Evolutionary conservation across 2,888 invertebrate genomes (phyloP).

Genomic region (Lamellibrachia columna): DNA sequence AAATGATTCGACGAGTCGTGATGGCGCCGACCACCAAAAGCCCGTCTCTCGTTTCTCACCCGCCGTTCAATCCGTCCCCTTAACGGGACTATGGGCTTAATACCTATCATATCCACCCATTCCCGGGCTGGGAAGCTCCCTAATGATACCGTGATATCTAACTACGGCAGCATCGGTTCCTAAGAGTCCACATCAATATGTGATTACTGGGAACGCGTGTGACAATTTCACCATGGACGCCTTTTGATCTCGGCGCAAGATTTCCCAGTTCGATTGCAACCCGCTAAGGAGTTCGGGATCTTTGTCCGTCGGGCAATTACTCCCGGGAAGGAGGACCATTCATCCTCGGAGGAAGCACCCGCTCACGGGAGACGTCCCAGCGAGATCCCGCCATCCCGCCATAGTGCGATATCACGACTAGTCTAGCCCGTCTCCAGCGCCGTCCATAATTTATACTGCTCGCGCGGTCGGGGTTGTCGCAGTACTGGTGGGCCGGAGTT

Average conservation of each 20-base stretch:
- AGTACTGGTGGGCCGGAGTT: background rate
- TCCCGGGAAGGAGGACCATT: background rate
- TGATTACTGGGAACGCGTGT: background rate
- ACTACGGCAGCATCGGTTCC: background rate
- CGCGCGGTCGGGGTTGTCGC: background rate
- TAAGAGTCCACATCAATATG: background rate
- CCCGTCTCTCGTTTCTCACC: background rate
- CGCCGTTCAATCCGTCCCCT: background rate
- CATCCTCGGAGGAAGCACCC: background rate
- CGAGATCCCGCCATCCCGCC: background rate
- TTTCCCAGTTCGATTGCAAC: slow-evolving; percentile 12
- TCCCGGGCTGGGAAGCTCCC: background rate
- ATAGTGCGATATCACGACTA: background rate
- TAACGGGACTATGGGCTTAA: background rate
- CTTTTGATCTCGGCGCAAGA: slow-evolving; percentile 3
- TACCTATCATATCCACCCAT: background rate
- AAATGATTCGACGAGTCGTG: background rate
- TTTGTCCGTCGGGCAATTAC: background rate
- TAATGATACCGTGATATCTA: background rate
- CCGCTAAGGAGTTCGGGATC: slow-evolving; percentile 6
- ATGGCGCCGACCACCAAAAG: background rate
- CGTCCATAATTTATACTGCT: background rate
- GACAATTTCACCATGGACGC: background rate
- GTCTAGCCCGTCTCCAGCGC: background rate
- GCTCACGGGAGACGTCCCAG: background rate